These are phyloP conservation scores for Drosophila fuyamai DNA, from an alignment of 1,140 invertebrate genomes.

Conservation along the genomic window DNA sequence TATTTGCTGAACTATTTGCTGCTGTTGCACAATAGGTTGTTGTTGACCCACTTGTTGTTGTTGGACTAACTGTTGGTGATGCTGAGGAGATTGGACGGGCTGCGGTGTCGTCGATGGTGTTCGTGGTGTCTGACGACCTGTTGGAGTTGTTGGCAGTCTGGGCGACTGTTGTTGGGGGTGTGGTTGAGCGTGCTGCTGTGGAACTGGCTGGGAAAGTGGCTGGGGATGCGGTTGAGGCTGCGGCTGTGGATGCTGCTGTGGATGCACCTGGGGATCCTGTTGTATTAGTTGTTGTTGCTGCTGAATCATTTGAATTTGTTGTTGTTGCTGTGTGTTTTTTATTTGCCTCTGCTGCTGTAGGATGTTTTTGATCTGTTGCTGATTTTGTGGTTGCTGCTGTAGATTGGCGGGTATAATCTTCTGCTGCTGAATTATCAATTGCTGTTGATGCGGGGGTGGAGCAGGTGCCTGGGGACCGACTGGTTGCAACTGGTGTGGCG, in stretches of 20 bases:
- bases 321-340: constrained; percentile 54
- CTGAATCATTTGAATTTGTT: constrained; percentile 46
- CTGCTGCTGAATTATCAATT: constrained; percentile 60
- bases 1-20: constrained; percentile 50
- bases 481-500: constrained; percentile 31
- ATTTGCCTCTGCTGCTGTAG: constrained; percentile 69
- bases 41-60: constrained; percentile 47
- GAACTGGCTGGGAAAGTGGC: constrained; percentile 16
- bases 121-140: constrained; percentile 69
- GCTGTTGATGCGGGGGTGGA: constrained; percentile 59
- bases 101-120: constrained; percentile 72
- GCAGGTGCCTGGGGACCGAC: constrained; percentile 25
- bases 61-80: constrained; percentile 37
- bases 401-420: constrained; percentile 65
- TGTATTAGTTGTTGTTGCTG: constrained; percentile 38
- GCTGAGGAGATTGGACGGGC: constrained; percentile 70
- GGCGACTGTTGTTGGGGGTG: constrained; percentile 42
- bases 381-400: constrained; percentile 64
- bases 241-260: constrained; percentile 55
- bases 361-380: constrained; percentile 72
- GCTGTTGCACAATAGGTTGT: constrained; percentile 37
- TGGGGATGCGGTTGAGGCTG: constrained; percentile 45
- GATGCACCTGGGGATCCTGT: constrained; percentile 40
- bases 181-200: constrained; percentile 4
- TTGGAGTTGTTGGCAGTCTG: constrained; percentile 59